These are phyloP conservation scores for Argentina silus DNA, from an alignment of 2,797 vertebrate species.

Conservation along the genomic window DNA sequence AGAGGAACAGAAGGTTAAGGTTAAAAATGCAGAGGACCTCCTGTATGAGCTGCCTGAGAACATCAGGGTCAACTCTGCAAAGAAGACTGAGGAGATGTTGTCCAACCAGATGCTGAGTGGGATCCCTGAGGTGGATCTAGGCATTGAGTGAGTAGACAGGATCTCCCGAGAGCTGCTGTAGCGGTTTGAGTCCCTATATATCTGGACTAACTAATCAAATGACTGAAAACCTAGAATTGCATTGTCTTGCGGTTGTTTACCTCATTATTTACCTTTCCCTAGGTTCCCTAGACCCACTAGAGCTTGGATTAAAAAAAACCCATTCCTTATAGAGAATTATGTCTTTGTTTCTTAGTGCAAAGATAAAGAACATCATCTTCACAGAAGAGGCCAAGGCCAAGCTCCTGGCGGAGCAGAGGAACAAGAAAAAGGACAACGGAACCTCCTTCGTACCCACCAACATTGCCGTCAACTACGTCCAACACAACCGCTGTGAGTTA, in stretches of 20 bases:
- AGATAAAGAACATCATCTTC: slow-evolving; percentile 97
- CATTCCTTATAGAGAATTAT: not conserved
- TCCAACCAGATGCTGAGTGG: slow-evolving; percentile 99
- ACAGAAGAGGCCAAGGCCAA: slow-evolving; percentile 97
- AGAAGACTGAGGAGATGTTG: slow-evolving; percentile 98
- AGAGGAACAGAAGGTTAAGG: slow-evolving; percentile 91
- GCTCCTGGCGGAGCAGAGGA: slow-evolving; percentile 93
- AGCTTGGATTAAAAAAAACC: not conserved
- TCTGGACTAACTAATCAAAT: not conserved
- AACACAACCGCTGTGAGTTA: slow-evolving; percentile 96
- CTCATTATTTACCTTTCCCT: no score
- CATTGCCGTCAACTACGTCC: slow-evolving; percentile 97
- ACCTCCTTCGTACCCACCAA: slow-evolving; percentile 98
- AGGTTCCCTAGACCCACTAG: not conserved
- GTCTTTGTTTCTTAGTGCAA: slow-evolving; percentile 79
- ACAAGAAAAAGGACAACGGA: slow-evolving; percentile 95
- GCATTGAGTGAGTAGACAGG: slow-evolving; percentile 87
- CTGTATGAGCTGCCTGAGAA: slow-evolving; percentile 94
- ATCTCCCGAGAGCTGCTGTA: not conserved
- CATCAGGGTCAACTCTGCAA: slow-evolving; percentile 93
- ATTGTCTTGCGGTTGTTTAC: no score
- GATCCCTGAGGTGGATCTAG: slow-evolving; percentile 96
- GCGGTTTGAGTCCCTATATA: not conserved
- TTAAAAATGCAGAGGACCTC: slow-evolving; percentile 93
- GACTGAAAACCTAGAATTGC: not conserved